A percentile compares a stretch with the other conserved stretches of the same genome.
These are phyloP conservation scores for Myotis pilosus DNA, from an alignment of 2,797 vertebrate species.

Conservation along the genomic window DNA sequence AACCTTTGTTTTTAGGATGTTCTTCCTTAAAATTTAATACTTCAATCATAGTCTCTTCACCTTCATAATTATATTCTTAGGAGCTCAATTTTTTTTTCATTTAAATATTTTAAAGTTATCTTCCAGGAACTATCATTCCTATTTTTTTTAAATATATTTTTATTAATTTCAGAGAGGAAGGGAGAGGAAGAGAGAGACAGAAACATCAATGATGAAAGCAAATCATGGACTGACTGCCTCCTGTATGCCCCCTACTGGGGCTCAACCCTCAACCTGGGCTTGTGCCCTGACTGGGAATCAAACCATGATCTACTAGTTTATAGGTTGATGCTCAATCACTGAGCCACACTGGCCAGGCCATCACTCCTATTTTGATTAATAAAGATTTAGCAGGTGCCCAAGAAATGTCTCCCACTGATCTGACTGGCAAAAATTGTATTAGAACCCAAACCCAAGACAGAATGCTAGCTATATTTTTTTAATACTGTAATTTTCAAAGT, in stretches of 20 bases:
- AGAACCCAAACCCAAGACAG: neutral
- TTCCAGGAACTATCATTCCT: neutral
- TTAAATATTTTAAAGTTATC: neutral
- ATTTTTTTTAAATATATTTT: neutral
- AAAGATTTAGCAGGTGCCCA: neutral
- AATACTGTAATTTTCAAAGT: neutral
- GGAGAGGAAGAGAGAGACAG: no score
- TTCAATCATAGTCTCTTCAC: neutral
- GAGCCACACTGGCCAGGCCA: neutral
- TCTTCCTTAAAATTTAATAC: neutral
- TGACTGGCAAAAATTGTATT: neutral
- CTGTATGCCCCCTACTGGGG: no score
- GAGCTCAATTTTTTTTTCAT: neutral
- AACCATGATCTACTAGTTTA: no score
- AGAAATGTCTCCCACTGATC: neutral
- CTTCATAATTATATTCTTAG: neutral
- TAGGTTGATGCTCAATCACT: no score
- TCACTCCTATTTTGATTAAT: neutral
- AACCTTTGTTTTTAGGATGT: neutral
- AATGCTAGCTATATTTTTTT: neutral
- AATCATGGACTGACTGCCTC: no score
- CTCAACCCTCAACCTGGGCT: no score
- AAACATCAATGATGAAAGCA: no score
- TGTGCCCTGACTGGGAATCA: no score
- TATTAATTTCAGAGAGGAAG: no score